Conservation (phyloP, 2,888 invertebrate genomes). For the Drosophila suboccidentalis region DNA sequence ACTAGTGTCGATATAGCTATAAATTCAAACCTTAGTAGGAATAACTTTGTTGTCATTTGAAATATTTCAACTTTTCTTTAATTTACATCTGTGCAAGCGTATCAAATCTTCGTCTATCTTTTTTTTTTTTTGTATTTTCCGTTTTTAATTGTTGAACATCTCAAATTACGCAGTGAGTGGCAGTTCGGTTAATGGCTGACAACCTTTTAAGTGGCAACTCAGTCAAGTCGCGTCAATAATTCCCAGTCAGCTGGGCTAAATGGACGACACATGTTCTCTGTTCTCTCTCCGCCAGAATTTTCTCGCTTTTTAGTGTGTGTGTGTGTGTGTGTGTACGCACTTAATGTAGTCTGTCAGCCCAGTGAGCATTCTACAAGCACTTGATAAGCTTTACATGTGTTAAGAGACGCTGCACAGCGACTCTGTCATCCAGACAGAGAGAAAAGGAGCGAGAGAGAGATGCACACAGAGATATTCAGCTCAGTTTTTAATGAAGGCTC, state of each 20-base stretch:
- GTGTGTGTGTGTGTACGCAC: conserved; percentile 35
- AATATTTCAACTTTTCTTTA: too few relatives aligned
- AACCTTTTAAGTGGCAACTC: conserved; percentile 58
- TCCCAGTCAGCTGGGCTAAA: conserved; percentile 47
- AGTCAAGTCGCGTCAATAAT: conserved; percentile 58
- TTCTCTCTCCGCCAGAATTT: conserved; percentile 20
- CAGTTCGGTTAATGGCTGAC: conserved; percentile 67
- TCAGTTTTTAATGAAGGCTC: conserved; percentile 77
- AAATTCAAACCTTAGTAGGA: too few relatives aligned
- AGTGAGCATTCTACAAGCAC: conserved; percentile 48
- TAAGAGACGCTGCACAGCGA: conserved; percentile 32
- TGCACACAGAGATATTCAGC: conserved; percentile 4
- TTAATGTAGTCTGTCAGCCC: conserved; percentile 45
- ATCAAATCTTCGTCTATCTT: neutral
- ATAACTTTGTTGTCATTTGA: too few relatives aligned
- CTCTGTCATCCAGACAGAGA: conserved; percentile 8
- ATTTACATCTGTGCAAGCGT: neutral
- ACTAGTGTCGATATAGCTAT: too few relatives aligned
- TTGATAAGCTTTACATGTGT: conserved; percentile 63
- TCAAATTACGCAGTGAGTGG: conserved; percentile 55
- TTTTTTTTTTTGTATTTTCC: neutral
- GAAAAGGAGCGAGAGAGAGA: neutral
- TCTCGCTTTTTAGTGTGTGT: conserved; percentile 19
- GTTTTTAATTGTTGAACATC: conserved; percentile 51
- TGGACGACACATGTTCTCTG: conserved; percentile 24